Evolutionary conservation across 2,113 vertebrate genomes (phyloP).

Genomic region (Sus scrofa): DNA sequence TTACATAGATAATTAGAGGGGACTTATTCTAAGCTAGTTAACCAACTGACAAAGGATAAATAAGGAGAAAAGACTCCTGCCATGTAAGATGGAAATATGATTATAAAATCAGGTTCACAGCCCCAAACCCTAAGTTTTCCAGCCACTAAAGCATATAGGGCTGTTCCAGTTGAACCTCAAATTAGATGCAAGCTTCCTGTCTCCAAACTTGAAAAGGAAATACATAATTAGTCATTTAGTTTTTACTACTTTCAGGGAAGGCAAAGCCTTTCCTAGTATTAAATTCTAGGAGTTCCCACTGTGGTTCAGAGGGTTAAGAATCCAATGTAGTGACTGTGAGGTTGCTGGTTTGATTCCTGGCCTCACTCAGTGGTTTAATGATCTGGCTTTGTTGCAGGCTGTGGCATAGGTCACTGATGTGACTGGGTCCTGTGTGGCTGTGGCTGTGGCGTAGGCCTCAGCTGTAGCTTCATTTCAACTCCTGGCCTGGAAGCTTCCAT

Average conservation of each 20-base stretch:
- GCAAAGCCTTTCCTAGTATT: not conserved
- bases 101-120: not conserved
- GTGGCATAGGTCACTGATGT: too few relatives aligned
- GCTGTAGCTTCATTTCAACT: too few relatives aligned
- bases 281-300: not conserved
- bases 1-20: not conserved
- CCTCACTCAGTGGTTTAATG: too few relatives aligned
- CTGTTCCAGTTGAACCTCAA: not conserved
- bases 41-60: not conserved
- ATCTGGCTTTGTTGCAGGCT: too few relatives aligned
- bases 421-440: too few relatives aligned
- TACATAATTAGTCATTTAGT: not conserved
- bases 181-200: constrained; percentile 10
- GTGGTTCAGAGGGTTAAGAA: too few relatives aligned
- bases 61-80: not conserved
- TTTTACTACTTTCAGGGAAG: not conserved
- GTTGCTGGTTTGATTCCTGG: too few relatives aligned
- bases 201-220: not conserved
- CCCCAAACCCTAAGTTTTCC: not conserved
- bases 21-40: not conserved
- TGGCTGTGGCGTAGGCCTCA: too few relatives aligned
- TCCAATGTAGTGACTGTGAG: too few relatives aligned
- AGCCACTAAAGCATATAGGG: not conserved
- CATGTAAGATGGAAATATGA: not conserved
- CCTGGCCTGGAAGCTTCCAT: too few relatives aligned